These are phyloP conservation scores for Australoheros facetus DNA, from an alignment of 2,797 vertebrate genomes.

Conservation along the genomic window DNA sequence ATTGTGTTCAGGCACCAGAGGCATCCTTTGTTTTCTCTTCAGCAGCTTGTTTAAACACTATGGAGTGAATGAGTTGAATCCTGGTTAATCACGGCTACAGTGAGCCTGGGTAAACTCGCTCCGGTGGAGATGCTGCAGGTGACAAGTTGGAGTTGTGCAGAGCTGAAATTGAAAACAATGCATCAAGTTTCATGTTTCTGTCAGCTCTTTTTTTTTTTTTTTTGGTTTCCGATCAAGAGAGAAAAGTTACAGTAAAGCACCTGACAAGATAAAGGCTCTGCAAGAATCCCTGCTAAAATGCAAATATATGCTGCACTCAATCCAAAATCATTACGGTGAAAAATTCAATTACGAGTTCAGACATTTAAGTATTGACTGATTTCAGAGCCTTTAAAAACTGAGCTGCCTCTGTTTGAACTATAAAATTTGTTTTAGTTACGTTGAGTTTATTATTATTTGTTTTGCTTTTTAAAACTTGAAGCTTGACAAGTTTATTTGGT, in stretches of 20 bases:
- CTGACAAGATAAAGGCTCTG: constrained; percentile 40
- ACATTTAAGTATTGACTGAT: constrained; percentile 29
- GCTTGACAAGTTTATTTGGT: neutral
- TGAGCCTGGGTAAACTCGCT: constrained; percentile 13
- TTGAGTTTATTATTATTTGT: constrained; percentile 7
- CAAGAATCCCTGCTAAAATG: neutral
- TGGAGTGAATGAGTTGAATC: neutral
- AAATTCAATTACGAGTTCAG: constrained; percentile 3
- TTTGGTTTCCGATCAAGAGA: constrained; percentile 49
- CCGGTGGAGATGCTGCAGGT: constrained; percentile 1
- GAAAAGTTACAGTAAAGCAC: constrained; percentile 32
- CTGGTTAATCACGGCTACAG: neutral
- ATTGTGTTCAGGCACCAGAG: neutral
- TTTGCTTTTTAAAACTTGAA: constrained; percentile 14
- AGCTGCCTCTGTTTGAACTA: constrained; percentile 4
- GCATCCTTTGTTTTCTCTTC: neutral
- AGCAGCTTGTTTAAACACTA: constrained; percentile 1
- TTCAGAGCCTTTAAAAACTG: neutral
- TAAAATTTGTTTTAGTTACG: neutral
- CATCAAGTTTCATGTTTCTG: constrained; percentile 27
- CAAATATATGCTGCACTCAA: constrained; percentile 13
- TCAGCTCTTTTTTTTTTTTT: neutral
- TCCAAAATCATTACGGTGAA: neutral
- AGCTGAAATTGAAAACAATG: constrained; percentile 13
- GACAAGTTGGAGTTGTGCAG: constrained; percentile 28